Percentiles rank a stretch among this genome's conserved stretches.
phyloP scores from a whole-genome alignment of 2,888 invertebrate species.

The Chalcosyrphus nemorum region DNA sequence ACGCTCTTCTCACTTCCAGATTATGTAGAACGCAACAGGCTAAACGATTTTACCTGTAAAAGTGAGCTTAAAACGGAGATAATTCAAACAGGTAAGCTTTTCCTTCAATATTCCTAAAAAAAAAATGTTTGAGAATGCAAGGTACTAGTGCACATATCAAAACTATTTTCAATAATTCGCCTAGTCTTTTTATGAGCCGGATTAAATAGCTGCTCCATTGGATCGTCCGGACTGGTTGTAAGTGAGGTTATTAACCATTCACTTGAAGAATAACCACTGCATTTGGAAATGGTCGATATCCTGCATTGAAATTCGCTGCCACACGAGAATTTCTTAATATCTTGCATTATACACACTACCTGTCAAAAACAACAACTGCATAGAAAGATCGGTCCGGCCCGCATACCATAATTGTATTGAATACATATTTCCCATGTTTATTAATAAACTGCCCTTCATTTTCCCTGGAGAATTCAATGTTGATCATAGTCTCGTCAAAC shows the following conservation, averaged over 20 bases:
- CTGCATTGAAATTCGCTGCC: constrained; percentile 11
- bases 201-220: neutral
- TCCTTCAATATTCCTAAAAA: too few relatives aligned
- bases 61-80: too few relatives aligned
- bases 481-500: neutral
- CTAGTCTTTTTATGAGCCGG: neutral
- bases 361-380: constrained; percentile 3
- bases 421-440: neutral
- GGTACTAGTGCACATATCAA: too few relatives aligned
- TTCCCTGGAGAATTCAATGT: neutral
- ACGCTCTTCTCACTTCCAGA: too few relatives aligned
- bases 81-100: too few relatives aligned
- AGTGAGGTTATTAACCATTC: neutral
- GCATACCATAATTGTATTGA: constrained; percentile 4
- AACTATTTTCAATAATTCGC: too few relatives aligned
- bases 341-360: neutral
- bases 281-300: constrained; percentile 14
- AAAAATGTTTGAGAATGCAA: too few relatives aligned
- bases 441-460: neutral
- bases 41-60: too few relatives aligned
- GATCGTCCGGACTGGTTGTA: neutral
- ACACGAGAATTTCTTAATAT: constrained; percentile 3
- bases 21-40: too few relatives aligned
- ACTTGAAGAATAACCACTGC: neutral
- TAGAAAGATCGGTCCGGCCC: neutral